phyloP scores from a whole-genome alignment of 2,797 vertebrate species.

The Podargus strigoides region DNA sequence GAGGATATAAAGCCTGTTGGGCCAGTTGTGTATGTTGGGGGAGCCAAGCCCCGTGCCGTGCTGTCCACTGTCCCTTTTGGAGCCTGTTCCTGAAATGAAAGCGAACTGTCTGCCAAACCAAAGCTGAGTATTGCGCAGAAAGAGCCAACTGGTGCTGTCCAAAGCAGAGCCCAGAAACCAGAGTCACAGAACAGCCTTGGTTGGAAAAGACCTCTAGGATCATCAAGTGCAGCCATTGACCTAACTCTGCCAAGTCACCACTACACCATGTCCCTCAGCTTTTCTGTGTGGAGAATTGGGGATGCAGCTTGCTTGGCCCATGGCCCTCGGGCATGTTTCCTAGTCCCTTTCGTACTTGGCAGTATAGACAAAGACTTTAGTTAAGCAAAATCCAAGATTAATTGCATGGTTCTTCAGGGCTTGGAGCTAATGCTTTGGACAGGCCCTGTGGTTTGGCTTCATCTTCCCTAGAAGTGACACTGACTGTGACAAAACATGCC shows the following conservation, averaged over 20 bases:
- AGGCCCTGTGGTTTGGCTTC: too few relatives aligned
- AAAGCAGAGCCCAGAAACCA: not conserved
- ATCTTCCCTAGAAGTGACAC: not conserved
- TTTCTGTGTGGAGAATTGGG: fast-evolving
- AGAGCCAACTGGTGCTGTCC: not conserved
- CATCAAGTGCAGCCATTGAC: too few relatives aligned
- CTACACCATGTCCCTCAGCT: too few relatives aligned
- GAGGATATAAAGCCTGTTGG: not conserved
- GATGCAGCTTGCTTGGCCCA: not conserved
- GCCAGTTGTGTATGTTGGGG: not conserved
- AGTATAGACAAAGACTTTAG: not conserved
- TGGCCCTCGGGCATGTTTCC: not conserved
- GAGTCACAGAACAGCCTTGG: too few relatives aligned
- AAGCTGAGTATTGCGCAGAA: not conserved
- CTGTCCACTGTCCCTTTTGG: not conserved
- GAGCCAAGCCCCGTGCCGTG: not conserved
- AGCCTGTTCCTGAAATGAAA: not conserved
- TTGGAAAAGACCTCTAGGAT: too few relatives aligned
- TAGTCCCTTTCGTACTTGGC: not conserved
- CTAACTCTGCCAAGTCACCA: too few relatives aligned
- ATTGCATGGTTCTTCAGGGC: not conserved
- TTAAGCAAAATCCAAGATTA: not conserved
- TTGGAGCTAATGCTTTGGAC: not conserved
- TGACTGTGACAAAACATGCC: not conserved
- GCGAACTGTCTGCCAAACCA: not conserved